Evolutionary conservation across 2,888 invertebrate genomes (phyloP).

Genomic region (Agrochola macilenta): DNA sequence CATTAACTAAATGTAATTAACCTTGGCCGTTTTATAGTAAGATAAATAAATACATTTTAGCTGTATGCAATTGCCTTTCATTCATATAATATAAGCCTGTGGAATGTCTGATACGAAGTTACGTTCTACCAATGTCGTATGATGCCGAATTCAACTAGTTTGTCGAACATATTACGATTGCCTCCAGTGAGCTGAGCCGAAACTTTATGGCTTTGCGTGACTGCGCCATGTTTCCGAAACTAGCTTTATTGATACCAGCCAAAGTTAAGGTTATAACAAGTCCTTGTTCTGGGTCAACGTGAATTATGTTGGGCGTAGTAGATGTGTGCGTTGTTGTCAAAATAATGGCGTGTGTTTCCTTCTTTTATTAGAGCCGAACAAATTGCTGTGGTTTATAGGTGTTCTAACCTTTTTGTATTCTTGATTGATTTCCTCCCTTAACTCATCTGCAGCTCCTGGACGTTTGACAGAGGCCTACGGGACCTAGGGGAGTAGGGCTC

Average conservation of each 20-base stretch:
- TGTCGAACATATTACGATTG: slow-evolving; percentile 7
- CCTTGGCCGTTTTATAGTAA: too few relatives aligned
- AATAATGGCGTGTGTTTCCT: slow-evolving; percentile 6
- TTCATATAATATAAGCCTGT: neutral
- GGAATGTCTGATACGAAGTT: neutral
- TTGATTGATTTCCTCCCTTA: neutral
- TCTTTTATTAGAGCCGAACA: neutral
- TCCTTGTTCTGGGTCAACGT: slow-evolving; percentile 22
- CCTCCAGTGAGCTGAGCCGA: slow-evolving; percentile 1
- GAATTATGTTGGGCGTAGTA: slow-evolving; percentile 16
- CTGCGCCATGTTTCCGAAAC: slow-evolving; percentile 29
- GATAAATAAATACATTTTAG: too few relatives aligned
- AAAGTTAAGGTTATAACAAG: slow-evolving; percentile 50
- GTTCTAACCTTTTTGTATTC: neutral
- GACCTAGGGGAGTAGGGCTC: neutral
- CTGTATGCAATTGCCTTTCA: too few relatives aligned
- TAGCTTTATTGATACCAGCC: slow-evolving; percentile 50
- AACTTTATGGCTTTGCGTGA: slow-evolving; percentile 58
- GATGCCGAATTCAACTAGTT: slow-evolving; percentile 26
- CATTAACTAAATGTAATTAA: too few relatives aligned
- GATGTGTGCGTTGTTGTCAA: slow-evolving; percentile 3
- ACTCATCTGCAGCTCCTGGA: neutral
- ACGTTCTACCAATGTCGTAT: neutral
- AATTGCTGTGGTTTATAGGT: neutral
- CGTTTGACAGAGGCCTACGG: neutral